Conservation (phyloP, 2,888 invertebrate species). For the Julus scanicus region DNA sequence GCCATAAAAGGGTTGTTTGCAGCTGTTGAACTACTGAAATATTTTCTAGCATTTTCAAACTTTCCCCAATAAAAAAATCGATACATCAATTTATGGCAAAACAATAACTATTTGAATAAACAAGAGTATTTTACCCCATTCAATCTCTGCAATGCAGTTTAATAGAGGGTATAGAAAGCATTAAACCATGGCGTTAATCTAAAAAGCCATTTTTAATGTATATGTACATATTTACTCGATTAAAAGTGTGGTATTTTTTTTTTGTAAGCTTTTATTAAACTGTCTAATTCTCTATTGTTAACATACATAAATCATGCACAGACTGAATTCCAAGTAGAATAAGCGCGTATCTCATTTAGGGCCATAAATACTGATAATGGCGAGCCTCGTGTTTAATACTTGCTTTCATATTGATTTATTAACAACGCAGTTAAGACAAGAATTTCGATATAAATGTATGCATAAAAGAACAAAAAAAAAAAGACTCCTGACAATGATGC, state of each 20-base stretch:
- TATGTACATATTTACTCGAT: not conserved
- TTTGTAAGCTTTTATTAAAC: not conserved
- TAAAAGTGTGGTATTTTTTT: not conserved
- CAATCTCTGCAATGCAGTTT: not conserved
- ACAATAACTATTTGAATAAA: not conserved
- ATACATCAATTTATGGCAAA: not conserved
- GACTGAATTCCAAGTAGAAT: not conserved
- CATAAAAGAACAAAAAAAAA: not conserved
- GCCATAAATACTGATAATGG: slow-evolving; percentile 3
- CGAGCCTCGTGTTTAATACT: not conserved
- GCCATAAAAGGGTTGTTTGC: no score
- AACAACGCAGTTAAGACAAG: not conserved
- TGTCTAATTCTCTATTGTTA: not conserved
- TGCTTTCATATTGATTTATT: slow-evolving; percentile 2
- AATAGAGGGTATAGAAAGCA: not conserved
- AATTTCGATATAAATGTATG: not conserved
- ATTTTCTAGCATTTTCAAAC: not conserved
- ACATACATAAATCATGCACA: not conserved
- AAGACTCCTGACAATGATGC: not conserved
- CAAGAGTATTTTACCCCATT: not conserved
- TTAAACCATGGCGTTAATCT: not conserved
- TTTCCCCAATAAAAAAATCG: not conserved
- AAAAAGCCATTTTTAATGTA: not conserved
- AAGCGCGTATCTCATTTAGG: not conserved
- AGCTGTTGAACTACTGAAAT: no score